Evolutionary conservation across 2,113 vertebrate species (phyloP).

Genomic region (Eretmochelys imbricata): DNA sequence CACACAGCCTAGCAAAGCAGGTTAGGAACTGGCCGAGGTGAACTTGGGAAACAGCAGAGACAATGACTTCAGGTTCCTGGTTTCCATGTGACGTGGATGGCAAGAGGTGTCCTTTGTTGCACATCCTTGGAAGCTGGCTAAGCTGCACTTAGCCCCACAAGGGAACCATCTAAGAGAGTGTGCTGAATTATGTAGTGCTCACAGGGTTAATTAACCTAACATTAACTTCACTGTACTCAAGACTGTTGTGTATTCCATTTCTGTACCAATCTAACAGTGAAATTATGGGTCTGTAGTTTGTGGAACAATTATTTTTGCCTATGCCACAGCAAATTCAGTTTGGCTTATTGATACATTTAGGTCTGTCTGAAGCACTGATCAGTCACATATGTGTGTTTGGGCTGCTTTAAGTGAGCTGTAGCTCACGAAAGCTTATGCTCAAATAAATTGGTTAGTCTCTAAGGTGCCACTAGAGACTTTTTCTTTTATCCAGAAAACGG

Average conservation of each 20-base stretch:
- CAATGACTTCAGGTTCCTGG: not conserved
- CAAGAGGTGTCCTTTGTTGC: not conserved
- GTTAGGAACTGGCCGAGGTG: not conserved
- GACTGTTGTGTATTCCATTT: not conserved
- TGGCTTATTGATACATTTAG: not conserved
- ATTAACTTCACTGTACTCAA: not conserved
- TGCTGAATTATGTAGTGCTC: not conserved
- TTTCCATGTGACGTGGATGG: not conserved
- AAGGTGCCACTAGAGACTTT: no score
- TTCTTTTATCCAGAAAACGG: not conserved
- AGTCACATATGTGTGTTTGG: not conserved
- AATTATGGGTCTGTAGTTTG: not conserved
- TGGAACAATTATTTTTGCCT: not conserved
- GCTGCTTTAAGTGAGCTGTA: not conserved
- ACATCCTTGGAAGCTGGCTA: not conserved
- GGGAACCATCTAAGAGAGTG: not conserved
- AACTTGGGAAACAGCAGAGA: not conserved
- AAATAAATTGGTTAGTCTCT: no score
- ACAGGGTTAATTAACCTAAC: not conserved
- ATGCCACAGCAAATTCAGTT: not conserved
- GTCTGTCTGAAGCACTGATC: not conserved
- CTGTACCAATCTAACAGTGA: not conserved
- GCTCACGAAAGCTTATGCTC: no score
- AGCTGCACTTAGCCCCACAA: not conserved
- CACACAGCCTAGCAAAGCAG: not conserved